A percentile compares a stretch with the other conserved stretches of the same genome.
Conservation (phyloP, 2,888 invertebrate species). For the Exocentrus adspersus region DNA sequence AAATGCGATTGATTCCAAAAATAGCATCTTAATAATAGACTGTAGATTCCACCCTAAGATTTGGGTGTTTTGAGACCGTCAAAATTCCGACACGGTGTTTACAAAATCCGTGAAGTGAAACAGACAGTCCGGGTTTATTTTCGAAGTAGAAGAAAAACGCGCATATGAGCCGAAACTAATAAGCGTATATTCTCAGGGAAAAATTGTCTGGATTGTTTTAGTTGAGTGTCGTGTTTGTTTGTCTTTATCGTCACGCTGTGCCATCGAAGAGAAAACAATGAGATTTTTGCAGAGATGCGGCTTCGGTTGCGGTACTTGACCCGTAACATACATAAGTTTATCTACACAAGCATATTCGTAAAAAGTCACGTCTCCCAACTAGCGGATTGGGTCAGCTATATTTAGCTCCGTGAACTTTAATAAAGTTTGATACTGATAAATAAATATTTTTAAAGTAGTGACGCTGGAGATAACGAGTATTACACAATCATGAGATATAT, state of each 20-base stretch:
- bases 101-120: constrained; percentile 4
- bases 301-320: neutral
- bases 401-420: neutral
- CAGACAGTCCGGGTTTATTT: constrained; percentile 2
- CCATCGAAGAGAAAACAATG: neutral
- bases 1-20: constrained; percentile 22
- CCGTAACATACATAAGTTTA: neutral
- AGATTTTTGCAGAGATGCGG: neutral
- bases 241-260: no score
- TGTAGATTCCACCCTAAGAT: constrained; percentile 5
- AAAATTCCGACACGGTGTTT: constrained; percentile 18
- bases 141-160: neutral
- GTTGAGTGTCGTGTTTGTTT: no score
- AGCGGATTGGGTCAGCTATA: neutral
- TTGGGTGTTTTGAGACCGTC: constrained; percentile 2
- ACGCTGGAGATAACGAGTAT: neutral
- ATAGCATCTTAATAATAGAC: constrained; percentile 19
- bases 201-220: neutral
- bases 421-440: neutral
- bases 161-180: neutral
- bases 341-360: neutral
- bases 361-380: neutral
- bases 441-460: neutral
- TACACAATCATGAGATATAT: no score
- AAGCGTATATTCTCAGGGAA: neutral